Percentiles rank a stretch among this genome's conserved stretches.
Conservation (phyloP, 2,888 invertebrate species). For the Sussaba pulchella region DNA sequence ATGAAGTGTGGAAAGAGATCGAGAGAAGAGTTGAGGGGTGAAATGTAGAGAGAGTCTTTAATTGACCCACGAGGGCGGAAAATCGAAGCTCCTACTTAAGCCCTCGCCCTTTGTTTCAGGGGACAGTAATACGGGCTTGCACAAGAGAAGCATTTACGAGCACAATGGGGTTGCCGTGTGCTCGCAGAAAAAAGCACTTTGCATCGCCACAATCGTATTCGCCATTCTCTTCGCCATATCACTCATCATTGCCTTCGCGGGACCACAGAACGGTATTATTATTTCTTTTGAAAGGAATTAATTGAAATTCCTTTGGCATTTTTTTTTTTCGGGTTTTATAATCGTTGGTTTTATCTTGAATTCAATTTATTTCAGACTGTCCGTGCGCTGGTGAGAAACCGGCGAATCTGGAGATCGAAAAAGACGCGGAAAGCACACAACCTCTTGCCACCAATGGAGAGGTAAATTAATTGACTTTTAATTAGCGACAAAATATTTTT, state of each 20-base stretch:
- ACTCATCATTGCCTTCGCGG: conserved; percentile 95
- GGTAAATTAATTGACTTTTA: conserved; percentile 69
- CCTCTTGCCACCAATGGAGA: conserved; percentile 90
- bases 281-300: conserved; percentile 9
- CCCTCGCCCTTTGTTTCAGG: conserved; percentile 85
- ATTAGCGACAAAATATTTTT: neutral
- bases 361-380: conserved; percentile 85
- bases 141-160: conserved; percentile 89
- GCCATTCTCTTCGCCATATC: conserved; percentile 93
- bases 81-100: conserved; percentile 33
- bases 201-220: conserved; percentile 92
- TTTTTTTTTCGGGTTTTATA: no score
- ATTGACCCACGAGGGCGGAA: conserved; percentile 30
- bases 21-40: neutral
- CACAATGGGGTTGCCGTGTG: conserved; percentile 93
- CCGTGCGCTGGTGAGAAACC: conserved; percentile 89
- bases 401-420: conserved; percentile 87
- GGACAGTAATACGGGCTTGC: conserved; percentile 87
- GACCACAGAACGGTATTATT: conserved; percentile 91
- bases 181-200: conserved; percentile 93
- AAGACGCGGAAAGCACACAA: conserved; percentile 88
- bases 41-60: conserved; percentile 1
- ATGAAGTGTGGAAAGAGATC: neutral
- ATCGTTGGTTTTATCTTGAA: no score
- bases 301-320: neutral